A percentile compares a stretch with the other conserved stretches of the same genome.
These are phyloP conservation scores for Neoaliturus tenellus DNA, from an alignment of 2,888 invertebrate genomes.

Conservation along the genomic window DNA sequence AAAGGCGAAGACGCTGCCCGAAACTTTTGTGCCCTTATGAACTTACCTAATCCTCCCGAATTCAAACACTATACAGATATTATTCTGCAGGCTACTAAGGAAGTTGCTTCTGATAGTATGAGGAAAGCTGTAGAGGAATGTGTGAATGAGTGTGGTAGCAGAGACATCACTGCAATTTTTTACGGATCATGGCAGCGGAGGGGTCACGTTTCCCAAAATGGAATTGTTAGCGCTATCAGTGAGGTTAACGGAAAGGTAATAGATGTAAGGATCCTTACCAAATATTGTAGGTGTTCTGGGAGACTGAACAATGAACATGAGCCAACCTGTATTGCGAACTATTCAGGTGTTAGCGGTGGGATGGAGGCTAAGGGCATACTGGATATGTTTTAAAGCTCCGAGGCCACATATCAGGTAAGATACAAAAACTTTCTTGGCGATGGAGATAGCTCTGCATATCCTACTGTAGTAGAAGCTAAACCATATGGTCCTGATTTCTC, in stretches of 20 bases:
- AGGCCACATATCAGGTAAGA: not conserved
- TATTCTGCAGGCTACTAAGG: not conserved
- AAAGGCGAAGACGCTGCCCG: not conserved
- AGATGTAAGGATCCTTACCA: not conserved
- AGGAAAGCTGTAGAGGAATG: not conserved
- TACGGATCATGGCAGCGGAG: not conserved
- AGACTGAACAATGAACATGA: not conserved
- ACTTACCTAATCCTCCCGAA: conserved; percentile 1
- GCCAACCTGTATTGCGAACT: not conserved
- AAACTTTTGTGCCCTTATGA: not conserved
- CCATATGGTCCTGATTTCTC: not conserved
- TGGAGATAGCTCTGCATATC: not conserved
- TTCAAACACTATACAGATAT: not conserved
- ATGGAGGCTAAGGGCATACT: not conserved
- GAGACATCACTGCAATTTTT: not conserved
- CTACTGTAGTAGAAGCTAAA: not conserved
- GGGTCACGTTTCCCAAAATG: not conserved
- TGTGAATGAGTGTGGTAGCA: not conserved
- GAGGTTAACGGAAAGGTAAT: not conserved
- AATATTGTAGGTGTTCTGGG: not conserved
- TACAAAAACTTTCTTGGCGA: not conserved
- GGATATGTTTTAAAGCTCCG: not conserved
- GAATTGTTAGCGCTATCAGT: not conserved
- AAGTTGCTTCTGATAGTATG: not conserved
- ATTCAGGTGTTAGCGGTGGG: not conserved